Evolutionary conservation across 2,888 invertebrate species (phyloP).

Genomic region (Noctua pronuba): DNA sequence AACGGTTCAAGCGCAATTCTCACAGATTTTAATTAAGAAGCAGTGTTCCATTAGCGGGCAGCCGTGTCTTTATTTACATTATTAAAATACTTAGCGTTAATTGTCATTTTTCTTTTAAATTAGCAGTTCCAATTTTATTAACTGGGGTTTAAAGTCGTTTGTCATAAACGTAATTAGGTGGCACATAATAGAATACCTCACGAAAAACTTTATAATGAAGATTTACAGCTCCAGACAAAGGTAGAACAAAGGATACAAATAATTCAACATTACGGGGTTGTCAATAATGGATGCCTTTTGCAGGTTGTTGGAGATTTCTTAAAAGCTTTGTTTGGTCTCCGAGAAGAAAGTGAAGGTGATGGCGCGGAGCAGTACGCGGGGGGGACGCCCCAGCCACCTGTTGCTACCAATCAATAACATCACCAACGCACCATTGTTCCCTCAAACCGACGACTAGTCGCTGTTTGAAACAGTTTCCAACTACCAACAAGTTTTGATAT

Average conservation of each 20-base stretch:
- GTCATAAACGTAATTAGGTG: conserved; percentile 50
- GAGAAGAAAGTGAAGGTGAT: conserved; percentile 81
- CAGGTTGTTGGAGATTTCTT: conserved; percentile 48
- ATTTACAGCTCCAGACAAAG: conserved; percentile 30
- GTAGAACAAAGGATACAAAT: conserved; percentile 31
- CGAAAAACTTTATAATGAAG: conserved; percentile 23
- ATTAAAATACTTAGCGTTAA: conserved; percentile 71
- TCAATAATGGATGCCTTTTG: conserved; percentile 50
- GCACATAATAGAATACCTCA: conserved; percentile 28
- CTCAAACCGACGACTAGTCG: conserved; percentile 71
- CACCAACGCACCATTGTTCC: conserved; percentile 84
- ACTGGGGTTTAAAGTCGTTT: conserved; percentile 45
- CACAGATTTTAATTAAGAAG: conserved; percentile 78
- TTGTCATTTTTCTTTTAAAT: conserved; percentile 70
- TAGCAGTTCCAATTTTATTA: conserved; percentile 51
- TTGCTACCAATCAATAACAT: conserved; percentile 88
- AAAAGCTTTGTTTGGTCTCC: conserved; percentile 63
- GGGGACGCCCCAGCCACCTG: conserved; percentile 87
- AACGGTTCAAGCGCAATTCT: conserved; percentile 69
- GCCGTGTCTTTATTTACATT: conserved; percentile 67
- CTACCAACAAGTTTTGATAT: conserved; percentile 57
- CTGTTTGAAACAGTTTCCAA: conserved; percentile 55
- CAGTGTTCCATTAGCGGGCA: conserved; percentile 57
- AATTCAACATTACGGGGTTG: conserved; percentile 28
- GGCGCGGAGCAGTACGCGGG: conserved; percentile 73